Conservation (phyloP, 2,888 invertebrate species). For the Mycalesis mineus region DNA sequence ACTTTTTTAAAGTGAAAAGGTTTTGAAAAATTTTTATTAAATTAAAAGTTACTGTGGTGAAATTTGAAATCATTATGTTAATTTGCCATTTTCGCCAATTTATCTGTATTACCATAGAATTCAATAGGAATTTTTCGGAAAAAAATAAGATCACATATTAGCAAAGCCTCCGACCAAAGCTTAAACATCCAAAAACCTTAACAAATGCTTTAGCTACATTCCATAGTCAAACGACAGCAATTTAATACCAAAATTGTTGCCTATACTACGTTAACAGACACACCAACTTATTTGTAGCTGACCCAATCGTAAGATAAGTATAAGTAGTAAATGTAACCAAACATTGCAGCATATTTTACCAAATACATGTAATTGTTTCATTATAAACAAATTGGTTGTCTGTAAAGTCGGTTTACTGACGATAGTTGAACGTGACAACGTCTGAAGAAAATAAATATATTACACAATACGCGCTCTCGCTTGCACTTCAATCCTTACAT, state of each 20-base stretch:
- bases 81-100: background rate
- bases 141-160: constrained; percentile 1
- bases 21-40: no score
- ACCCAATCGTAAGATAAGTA: background rate
- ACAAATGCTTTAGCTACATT: constrained; percentile 21
- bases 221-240: constrained; percentile 21
- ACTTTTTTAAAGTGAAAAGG: no score
- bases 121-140: no score
- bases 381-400: no score
- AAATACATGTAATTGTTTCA: background rate
- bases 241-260: constrained; percentile 19
- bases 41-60: no score
- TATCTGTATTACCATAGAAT: background rate
- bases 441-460: no score
- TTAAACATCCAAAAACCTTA: constrained; percentile 6
- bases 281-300: background rate
- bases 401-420: no score
- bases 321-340: background rate
- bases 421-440: no score
- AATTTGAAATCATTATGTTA: background rate
- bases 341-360: background rate
- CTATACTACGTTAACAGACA: background rate
- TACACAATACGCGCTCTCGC: no score
- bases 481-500: no score
- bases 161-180: background rate